These are phyloP conservation scores for Bubo blakistoni DNA, from an alignment of 2,113 vertebrate genomes.

Conservation along the genomic window DNA sequence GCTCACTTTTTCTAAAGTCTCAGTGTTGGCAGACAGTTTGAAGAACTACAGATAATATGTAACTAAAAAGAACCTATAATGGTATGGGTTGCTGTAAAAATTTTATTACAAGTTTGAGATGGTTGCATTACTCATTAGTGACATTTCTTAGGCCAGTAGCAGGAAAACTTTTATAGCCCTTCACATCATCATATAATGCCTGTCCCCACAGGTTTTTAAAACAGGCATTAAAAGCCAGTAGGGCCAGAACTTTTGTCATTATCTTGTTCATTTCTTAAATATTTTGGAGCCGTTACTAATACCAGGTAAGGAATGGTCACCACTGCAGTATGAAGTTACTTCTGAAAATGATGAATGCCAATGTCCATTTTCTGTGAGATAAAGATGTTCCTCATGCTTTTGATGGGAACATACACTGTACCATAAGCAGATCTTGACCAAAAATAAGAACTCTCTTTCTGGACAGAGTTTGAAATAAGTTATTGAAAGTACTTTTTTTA, in stretches of 20 bases:
- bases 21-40: background rate
- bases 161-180: conserved; percentile 18
- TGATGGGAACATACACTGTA: background rate
- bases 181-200: background rate
- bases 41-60: background rate
- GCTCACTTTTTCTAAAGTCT: background rate
- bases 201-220: background rate
- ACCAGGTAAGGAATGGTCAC: background rate
- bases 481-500: background rate
- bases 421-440: background rate
- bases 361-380: background rate
- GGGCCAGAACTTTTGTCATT: background rate
- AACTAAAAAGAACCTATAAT: background rate
- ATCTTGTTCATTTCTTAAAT: background rate
- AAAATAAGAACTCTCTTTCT: background rate
- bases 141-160: background rate
- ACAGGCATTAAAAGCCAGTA: background rate
- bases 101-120: background rate
- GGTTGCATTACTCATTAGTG: background rate
- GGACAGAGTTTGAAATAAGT: background rate
- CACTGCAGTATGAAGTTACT: background rate
- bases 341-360: background rate
- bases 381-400: background rate
- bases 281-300: background rate
- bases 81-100: background rate